Evolutionary conservation across 2,797 vertebrate genomes (phyloP).

Genomic region (Cynodonichthys magdalenae): DNA sequence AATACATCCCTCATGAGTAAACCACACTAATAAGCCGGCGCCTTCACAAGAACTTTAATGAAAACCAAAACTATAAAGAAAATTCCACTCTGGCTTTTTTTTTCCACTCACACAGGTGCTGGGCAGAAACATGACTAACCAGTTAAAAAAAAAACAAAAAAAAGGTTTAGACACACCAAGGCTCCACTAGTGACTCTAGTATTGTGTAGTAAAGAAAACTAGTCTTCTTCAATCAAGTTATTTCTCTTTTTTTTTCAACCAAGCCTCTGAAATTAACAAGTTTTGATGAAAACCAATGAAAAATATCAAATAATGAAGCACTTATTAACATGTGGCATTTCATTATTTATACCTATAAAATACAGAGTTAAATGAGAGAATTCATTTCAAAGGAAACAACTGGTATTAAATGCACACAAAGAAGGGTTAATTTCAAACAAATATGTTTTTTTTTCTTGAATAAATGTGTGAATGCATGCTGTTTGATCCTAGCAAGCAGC

Average conservation of each 20-base stretch:
- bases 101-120: background rate
- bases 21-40: background rate
- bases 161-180: background rate
- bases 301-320: background rate
- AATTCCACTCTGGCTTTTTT: no score
- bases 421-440: background rate
- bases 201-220: background rate
- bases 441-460: background rate
- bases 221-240: background rate
- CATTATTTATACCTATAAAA: no score
- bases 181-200: background rate
- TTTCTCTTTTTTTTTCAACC: background rate
- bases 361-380: background rate
- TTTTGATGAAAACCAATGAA: background rate
- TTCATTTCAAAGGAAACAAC: background rate
- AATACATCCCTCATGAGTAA: background rate
- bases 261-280: background rate
- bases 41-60: background rate
- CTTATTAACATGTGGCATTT: background rate
- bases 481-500: slow-evolving; percentile 34
- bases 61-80: background rate
- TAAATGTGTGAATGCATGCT: background rate
- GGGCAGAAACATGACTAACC: background rate
- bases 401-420: background rate
- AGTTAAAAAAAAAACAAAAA: background rate